phyloP scores from a whole-genome alignment of 2,113 vertebrate species.

The Cynoglossus semilaevis region DNA sequence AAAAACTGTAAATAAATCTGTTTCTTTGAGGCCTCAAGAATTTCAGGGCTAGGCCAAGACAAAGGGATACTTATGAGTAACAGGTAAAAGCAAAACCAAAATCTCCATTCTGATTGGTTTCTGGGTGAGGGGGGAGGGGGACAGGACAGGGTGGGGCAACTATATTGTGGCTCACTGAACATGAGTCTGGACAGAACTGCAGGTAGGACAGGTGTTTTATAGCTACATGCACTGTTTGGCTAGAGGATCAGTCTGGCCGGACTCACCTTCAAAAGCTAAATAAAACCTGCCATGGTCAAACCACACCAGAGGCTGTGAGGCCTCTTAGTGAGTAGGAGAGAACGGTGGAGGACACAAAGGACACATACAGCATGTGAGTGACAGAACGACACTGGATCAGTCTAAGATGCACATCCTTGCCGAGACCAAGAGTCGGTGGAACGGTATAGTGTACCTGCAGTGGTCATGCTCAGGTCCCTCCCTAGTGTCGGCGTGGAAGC shows the following conservation, averaged over 20 bases:
- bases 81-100: constrained; percentile 5
- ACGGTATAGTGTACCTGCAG: constrained; percentile 63
- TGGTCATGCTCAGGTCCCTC: constrained; percentile 77
- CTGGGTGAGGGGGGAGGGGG: constrained; percentile 20
- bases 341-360: constrained; percentile 79
- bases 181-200: constrained; percentile 10
- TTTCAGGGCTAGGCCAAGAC: neutral
- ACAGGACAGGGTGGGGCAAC: constrained; percentile 25
- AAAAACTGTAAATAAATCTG: neutral
- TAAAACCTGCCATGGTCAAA: constrained; percentile 99
- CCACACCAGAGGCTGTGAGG: constrained; percentile 96
- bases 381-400: constrained; percentile 38
- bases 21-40: neutral
- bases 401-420: constrained; percentile 12
- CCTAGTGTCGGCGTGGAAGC: constrained; percentile 96
- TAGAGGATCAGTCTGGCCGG: constrained; percentile 46
- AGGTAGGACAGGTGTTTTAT: constrained; percentile 9
- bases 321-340: constrained; percentile 87
- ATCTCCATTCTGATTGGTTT: constrained; percentile 2
- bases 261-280: constrained; percentile 99
- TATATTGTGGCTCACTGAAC: constrained; percentile 19
- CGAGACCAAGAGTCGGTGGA: neutral
- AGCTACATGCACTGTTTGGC: constrained; percentile 38
- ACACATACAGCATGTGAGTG: constrained; percentile 76
- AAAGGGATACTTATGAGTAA: neutral